Percentiles rank a stretch among this genome's conserved stretches.
Evolutionary conservation across 2,113 vertebrate species (phyloP).

Genomic region (Pollimyrus isidori): DNA sequence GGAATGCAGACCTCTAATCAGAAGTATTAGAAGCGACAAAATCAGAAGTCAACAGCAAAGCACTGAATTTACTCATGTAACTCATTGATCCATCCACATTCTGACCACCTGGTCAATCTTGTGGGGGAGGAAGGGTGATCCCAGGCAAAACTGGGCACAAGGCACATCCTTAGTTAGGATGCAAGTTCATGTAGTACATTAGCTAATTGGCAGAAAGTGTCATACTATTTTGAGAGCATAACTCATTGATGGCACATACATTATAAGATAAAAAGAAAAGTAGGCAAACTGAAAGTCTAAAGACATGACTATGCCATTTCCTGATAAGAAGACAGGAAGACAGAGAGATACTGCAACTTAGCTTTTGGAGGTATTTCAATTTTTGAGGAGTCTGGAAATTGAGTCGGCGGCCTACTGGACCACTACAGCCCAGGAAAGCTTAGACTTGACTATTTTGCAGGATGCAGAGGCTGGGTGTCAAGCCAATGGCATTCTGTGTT

Average conservation of each 20-base stretch:
- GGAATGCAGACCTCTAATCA: too few species aligned
- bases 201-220: not conserved
- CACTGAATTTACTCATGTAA: not conserved
- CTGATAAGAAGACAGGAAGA: not conserved
- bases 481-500: not conserved
- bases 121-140: not conserved
- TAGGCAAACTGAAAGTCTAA: not conserved
- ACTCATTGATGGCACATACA: not conserved
- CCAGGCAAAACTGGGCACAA: not conserved
- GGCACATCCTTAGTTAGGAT: not conserved
- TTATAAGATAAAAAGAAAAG: not conserved
- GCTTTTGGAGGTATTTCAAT: not conserved
- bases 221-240: not conserved
- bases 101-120: not conserved
- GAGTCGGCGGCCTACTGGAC: not conserved
- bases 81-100: not conserved
- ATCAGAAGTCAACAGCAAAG: not conserved
- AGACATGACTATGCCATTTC: not conserved
- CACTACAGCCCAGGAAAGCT: not conserved
- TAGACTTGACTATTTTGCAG: not conserved
- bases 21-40: not conserved
- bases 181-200: not conserved
- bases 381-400: not conserved
- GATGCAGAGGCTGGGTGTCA: not conserved
- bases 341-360: not conserved